These are phyloP conservation scores for Huso huso DNA, from an alignment of 2,797 vertebrate species.

Conservation along the genomic window DNA sequence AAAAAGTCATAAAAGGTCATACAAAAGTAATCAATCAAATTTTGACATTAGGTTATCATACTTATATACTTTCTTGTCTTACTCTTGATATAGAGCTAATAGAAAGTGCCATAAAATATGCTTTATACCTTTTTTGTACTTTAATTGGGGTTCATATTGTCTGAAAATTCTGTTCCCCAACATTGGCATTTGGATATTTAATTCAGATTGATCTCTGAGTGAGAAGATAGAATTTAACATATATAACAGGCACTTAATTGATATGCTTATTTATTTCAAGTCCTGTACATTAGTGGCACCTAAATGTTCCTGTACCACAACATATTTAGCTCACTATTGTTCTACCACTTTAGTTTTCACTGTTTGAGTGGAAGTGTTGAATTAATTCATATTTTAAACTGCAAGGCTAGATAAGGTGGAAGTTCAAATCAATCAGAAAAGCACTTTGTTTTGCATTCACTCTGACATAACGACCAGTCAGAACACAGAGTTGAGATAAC, in stretches of 20 bases:
- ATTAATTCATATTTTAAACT: slow-evolving; percentile 2
- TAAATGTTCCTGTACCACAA: background rate
- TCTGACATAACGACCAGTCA: background rate
- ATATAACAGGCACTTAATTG: background rate
- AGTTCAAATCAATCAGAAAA: background rate
- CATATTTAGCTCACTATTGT: background rate
- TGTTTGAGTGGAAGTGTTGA: background rate
- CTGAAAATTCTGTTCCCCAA: no score
- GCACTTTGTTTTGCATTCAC: background rate
- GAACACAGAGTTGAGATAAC: background rate
- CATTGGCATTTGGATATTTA: no score
- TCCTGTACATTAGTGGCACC: background rate
- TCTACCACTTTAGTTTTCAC: background rate
- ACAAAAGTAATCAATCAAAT: no score
- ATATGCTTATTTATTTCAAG: no score
- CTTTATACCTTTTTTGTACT: no score
- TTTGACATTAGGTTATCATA: no score
- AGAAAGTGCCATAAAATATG: no score
- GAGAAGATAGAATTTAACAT: background rate
- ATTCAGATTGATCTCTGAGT: no score
- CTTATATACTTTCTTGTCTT: no score
- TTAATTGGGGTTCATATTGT: no score
- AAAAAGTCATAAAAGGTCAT: no score
- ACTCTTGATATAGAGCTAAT: no score
- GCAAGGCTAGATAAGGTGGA: background rate